Percentiles rank a stretch among this genome's conserved stretches.
Evolutionary conservation across 2,888 invertebrate genomes (phyloP).

Genomic region (Drosophila longiperda): DNA sequence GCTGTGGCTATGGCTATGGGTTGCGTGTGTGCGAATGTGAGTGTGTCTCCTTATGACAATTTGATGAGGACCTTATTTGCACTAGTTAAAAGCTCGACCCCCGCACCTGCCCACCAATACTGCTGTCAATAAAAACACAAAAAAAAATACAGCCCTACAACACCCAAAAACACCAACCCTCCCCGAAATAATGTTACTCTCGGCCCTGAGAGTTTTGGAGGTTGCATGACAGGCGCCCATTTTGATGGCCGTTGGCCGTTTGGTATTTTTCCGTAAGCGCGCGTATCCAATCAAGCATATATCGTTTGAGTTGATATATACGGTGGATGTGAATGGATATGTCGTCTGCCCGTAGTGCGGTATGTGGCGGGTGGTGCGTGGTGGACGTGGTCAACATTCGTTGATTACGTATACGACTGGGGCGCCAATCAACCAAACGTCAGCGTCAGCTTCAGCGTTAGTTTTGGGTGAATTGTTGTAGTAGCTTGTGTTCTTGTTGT

Average conservation of each 20-base stretch:
- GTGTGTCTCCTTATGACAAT: conserved; percentile 79
- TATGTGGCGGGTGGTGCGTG: conserved; percentile 65
- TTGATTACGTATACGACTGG: conserved; percentile 83
- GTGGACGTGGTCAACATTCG: conserved; percentile 80
- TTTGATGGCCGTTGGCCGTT: conserved; percentile 64
- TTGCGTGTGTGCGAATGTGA: conserved; percentile 33
- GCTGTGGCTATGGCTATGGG: neutral
- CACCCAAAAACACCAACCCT: conserved; percentile 22
- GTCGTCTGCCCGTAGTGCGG: conserved; percentile 33
- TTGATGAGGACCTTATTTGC: conserved; percentile 82
- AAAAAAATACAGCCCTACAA: conserved; percentile 52
- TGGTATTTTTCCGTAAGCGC: conserved; percentile 74
- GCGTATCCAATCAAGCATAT: conserved; percentile 81
- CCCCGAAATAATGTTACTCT: neutral
- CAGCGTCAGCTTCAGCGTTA: conserved; percentile 63
- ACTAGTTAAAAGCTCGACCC: conserved; percentile 81
- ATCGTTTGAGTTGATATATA: conserved; percentile 50
- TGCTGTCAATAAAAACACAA: conserved; percentile 74
- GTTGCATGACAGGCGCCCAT: conserved; percentile 75
- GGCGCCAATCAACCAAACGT: conserved; percentile 78
- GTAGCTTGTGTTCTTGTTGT: conserved; percentile 39
- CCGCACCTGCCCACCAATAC: conserved; percentile 5
- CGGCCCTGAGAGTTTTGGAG: conserved; percentile 46
- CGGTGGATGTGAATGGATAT: conserved; percentile 18
- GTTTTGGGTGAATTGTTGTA: conserved; percentile 38